Conservation (phyloP, 2,888 invertebrate species). For the Sinohyriopsis cumingii region DNA sequence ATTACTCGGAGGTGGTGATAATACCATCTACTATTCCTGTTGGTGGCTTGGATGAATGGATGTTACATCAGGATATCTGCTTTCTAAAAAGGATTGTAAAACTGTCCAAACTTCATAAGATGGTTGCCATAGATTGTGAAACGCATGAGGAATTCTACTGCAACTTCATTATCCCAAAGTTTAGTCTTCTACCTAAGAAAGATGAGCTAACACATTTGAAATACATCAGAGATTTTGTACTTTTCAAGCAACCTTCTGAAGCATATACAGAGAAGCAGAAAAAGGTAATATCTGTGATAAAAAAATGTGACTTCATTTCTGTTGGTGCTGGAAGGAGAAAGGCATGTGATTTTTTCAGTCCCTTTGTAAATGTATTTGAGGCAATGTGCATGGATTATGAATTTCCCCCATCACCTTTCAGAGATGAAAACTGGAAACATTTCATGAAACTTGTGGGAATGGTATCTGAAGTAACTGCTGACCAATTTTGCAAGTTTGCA, state of each 20-base stretch:
- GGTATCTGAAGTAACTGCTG: slow-evolving; percentile 11
- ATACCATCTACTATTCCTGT: slow-evolving; percentile 20
- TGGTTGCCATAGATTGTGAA: slow-evolving; percentile 26
- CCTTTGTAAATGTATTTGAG: slow-evolving; percentile 9
- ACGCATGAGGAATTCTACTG: slow-evolving; percentile 12
- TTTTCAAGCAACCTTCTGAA: too few relatives aligned
- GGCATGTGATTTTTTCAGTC: slow-evolving; percentile 13
- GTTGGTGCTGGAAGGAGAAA: slow-evolving; percentile 5
- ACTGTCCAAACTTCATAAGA: neutral
- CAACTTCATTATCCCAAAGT: slow-evolving; percentile 11
- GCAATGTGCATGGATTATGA: slow-evolving; percentile 2
- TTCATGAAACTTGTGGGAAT: slow-evolving; percentile 30
- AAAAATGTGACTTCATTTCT: slow-evolving; percentile 9
- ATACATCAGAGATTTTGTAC: slow-evolving; percentile 1
- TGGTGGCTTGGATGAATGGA: too few relatives aligned
- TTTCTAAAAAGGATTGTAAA: too few relatives aligned
- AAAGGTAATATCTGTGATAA: slow-evolving; percentile 2
- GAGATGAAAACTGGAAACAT: slow-evolving; percentile 5
- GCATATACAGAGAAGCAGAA: neutral
- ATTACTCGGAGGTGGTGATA: slow-evolving; percentile 12
- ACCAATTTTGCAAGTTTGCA: slow-evolving; percentile 26
- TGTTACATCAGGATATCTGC: too few relatives aligned
- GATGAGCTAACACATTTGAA: slow-evolving; percentile 8
- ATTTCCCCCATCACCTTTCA: slow-evolving; percentile 20
- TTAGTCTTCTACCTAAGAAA: slow-evolving; percentile 1